Evolutionary conservation across 2,113 vertebrate genomes (phyloP), one percentile per base, ranked within the genome.

Genomic region (Pseudonaja textilis): DNA sequence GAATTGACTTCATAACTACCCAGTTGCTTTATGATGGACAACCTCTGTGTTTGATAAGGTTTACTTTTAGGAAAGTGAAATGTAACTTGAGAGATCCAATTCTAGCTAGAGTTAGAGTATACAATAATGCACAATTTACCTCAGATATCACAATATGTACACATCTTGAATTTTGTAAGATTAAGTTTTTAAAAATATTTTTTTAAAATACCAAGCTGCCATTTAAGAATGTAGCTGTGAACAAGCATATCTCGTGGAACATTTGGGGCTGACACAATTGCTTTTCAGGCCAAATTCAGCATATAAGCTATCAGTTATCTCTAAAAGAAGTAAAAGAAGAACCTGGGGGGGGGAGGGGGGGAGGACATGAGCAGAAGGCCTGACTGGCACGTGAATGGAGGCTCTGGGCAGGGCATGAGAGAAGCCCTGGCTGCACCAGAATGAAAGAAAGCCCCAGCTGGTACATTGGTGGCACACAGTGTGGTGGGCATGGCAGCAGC

Each of bases 321-420:
- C 34, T 55, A 59, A 50, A n/a, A 39, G 45, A 34, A n/a, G 23
- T 52, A 47, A 87, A 47, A 20, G 69, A 74, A 34, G n/a, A n/a
- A n/a, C 16, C 23, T 94, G 92, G 45, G n/a, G 25, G 94, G 52
- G 94, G 42, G 42, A 0, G n/a, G 25, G 94, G 52, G 94, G 42
- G 42, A 0, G 56, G 54, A 87, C 94, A 18, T 54, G 95, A 81
- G 45, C 2, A 1, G 16, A 39, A 39, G n/a, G n/a, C 69, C n/a
- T 81, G 69, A 39, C 6, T 74, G 64, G n/a, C n/a, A 34, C 18
- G 2, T 2, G 5, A 74, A 34, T 20, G n/a, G 69, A 74, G 69
- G 69, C 69, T 14, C 69, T 34, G 69, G 69, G n/a, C 14, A 34
- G 69, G 16, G 16, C 0, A 5, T 20, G n/a, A 81, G 34, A 39